Evolutionary conservation across 2,797 vertebrate genomes (phyloP), one percentile per base, ranked within the genome.

Genomic region (Chrysocyon brachyurus): DNA sequence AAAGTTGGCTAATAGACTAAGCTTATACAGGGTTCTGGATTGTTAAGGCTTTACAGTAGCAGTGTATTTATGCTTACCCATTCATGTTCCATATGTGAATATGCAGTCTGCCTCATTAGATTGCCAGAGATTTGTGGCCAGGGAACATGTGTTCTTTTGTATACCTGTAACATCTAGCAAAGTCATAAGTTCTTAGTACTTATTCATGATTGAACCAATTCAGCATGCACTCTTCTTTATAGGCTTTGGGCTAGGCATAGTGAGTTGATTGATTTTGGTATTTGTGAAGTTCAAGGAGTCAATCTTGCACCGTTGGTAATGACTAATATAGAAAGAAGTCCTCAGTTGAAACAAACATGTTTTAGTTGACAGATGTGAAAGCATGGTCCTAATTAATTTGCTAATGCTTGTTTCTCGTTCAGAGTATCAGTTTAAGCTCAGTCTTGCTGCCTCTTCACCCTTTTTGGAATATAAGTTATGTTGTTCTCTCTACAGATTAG

Each of bases 211-310:
- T 94, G 54, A 90, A 90, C 46, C 66, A 70, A 97, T 83, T 94
- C 73, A 88, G 82, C 46, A 49, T 73, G 46, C 19, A 82, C 9
- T 93, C 28, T 72, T 95, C 54, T 95, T 46, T 49, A 73, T 4
- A 61, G n/a, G 33, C 90, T 96, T 94, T 87, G 75, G n/a, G 33
- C 46, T 86, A 79, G 70, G 59, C 24, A 82, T 11, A 95, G 59
- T 84, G 46, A 92, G 83, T 85, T 96, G 77, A 92, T 77, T 91
- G 82, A 81, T 85, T 97, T 87, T 84, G 10, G 36, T 91, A 61
- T 87, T 92, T 96, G 64, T 68, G 33, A 92, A 61, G 61, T 94
- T 68, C 19, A 83, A 75, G 52, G 56, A 77, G 36, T 95, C 79
- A 64, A 33, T 87, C 83, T 91, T 77, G 59, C 28, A 70, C 16